Evolutionary conservation across 1,140 invertebrate genomes (phyloP), one percentile per base, ranked within the genome.

Genomic region (Drosophila bipectinata): DNA sequence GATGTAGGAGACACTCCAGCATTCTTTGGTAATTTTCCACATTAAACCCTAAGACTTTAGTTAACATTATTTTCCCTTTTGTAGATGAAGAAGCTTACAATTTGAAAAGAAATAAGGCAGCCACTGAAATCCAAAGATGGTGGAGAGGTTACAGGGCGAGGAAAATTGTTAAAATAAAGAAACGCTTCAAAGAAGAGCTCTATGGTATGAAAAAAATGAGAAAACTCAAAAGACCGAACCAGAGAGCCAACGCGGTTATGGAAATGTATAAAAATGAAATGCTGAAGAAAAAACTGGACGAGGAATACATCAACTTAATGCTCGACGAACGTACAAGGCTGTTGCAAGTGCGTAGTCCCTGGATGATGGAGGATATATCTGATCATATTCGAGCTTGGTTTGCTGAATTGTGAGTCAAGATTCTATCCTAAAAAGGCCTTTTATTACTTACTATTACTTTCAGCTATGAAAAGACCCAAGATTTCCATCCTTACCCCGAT

Each of bases 371-470:
- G 76, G 95, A 96, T 77, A 95, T 95, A 63, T 93, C 93, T 1
- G 94, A 94, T 56, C 95, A 96, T 90, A 94, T 96, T 66, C 93
- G 94, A 52, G 93, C 93, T 51, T 96, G 95, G 95, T 94, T 95
- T 71, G 63, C 89, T 7, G 78, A 93, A 58, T 96, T 95, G 94
- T 93, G 92, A 71, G 78, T 81, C n/a, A 0, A 45, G 2, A 3
- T n/a, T 39, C n/a, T 14, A 8, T 24, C 7, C 0, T 34, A n/a
- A 6, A 26, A 28, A 10, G 6, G n/a, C 26, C 37, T 10, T 10
- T 18, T 18, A 4, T 39, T 7, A 28, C 14, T 3, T 26, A n/a
- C 7, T 21, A 28, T 6, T 6, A 5, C 48, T 49, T 41, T 34
- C 15, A 92, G 91, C 72, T 94, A 94, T 82, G 63, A 92, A 1